A percentile compares a stretch with the other conserved stretches of the same genome.
phyloP scores from a whole-genome alignment of 2,888 invertebrate genomes.

The Cylindroiulus punctatus region DNA sequence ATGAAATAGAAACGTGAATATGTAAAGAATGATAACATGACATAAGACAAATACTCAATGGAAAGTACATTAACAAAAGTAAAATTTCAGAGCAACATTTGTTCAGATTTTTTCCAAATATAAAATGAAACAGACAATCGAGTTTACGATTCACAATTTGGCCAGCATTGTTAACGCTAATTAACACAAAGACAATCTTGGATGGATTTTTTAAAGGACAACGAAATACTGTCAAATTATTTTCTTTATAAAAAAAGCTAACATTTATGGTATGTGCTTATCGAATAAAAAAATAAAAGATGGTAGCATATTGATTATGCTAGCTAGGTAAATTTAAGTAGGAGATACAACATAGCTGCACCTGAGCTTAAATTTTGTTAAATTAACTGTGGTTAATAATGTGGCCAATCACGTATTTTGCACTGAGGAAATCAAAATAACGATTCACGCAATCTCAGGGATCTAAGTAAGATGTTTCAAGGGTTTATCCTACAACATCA shows the following conservation, averaged over 20 bases:
- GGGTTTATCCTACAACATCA: not conserved
- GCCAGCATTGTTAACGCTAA: not conserved
- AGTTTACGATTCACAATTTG: slow-evolving; percentile 10
- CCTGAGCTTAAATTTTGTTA: slow-evolving; percentile 5
- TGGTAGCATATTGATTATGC: not conserved
- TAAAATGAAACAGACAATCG: not conserved
- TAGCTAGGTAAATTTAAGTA: not conserved
- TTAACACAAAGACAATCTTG: not conserved
- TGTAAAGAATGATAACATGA: not conserved
- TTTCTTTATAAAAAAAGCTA: not conserved
- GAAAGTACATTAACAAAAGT: slow-evolving; percentile 25
- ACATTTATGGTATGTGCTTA: not conserved
- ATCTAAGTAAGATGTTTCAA: not conserved
- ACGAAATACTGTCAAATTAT: not conserved
- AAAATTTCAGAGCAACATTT: slow-evolving; percentile 26
- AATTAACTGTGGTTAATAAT: not conserved
- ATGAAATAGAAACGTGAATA: not conserved
- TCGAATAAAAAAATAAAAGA: not conserved
- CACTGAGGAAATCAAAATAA: not conserved
- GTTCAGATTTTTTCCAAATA: not conserved
- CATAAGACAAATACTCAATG: slow-evolving; percentile 10
- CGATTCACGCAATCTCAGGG: not conserved
- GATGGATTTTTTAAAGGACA: not conserved
- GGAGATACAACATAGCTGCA: not conserved
- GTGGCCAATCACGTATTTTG: not conserved